Base-by-base conservation (phyloP, 2,113 vertebrate genomes). In the pig (Sus scrofa) region DNA sequence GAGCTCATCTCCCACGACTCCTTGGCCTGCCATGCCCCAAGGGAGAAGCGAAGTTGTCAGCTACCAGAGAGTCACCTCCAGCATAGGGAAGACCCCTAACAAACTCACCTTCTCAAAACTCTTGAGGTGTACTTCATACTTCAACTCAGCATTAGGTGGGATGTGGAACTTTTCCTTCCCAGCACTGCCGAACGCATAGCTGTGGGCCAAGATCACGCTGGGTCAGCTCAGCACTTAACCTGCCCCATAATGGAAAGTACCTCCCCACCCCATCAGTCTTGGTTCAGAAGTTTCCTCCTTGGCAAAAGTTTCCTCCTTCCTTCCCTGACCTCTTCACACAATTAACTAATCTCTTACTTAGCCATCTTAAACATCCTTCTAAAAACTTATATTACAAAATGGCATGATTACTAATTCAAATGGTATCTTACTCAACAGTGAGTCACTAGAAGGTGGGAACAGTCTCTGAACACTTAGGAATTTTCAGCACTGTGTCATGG, bases 1-100 rank as follows among this genome's bases (percentile, higher is more conserved):
- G 99, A 98, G 97, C 99, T 99, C 99, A 99, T 99, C 97, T 99
- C 99, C 99, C 99, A 99, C 2, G 99, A 99, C 83, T 99, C 99
- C 94, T 99, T 99, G 32, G 99, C 99, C 99, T 99, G 97, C 14
- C 32, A 18, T 50, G 78, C 6, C 73, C 83, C 94, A 86, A 62
- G 58, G 96, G 3, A 98, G 30, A 56, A 97, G 97, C 1, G 96
- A 2, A 71, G 89, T 20, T 19, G 74, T 98, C 89, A 98, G 39
- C 9, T 2, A 37, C 2, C 39, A 16, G 12, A 39, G 16, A 50
- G 71, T 95, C 79, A 26, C 4, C 0, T 5, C 0, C 7, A 60
- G 65, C 8, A 34, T 1, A 83, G 65, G 50, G 37, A 83, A 44
- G 12, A 24, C n/a, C 58, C 30, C 63, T 8, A 26, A 62, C 32